Base-by-base conservation (phyloP, 2,797 vertebrate species). In the Alosa sapidissima region DNA sequence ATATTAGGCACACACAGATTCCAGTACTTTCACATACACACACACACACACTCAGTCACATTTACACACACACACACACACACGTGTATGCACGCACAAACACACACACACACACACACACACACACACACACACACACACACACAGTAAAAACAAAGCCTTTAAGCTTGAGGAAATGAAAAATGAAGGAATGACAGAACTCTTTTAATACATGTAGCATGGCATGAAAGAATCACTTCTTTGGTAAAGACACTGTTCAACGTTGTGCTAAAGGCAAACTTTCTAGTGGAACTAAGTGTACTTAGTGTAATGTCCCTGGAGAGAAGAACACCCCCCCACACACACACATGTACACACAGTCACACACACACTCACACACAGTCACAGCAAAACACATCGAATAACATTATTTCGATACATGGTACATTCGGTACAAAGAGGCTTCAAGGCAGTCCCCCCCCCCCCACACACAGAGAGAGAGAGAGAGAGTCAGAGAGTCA, bases 101-200 rank as follows among this genome's bases (percentile, higher is more conserved):
- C 36, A 21, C 28, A 2, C 62, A 21, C 14, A 36, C 83, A 41
- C 19, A 83, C 45, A 83, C 82, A 68, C 82, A 83, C 60, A 83
- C 41, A 48, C 55, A 62, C 55, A 21, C 21, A 33, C n/a, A 13
- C 33, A 19, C 49, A 82, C n/a, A n/a, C n/a, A n/a, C n/a, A n/a
- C n/a, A n/a, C n/a, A n/a, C n/a, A n/a, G n/a, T n/a, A n/a, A n/a
- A 8, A 33, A 16, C n/a, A 36, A 24, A 82, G 13, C 48, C 48
- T 7, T 48, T 49, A 49, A 49, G 48, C 48, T 49, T 10, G 6
- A 9, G 52, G 52, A 54, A 14, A 54, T 54, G 11, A 54, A 16
- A 54, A 54, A 54, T 14, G 52, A 54, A 54, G 48, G 9, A 6
- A 0, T 49, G 5, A 1, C 48, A 7, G 48, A 49, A 7, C 48